Evolutionary conservation across 1,140 invertebrate species (phyloP), one percentile per base, ranked within the genome.

Genomic region (Choristoneura fumiferana): DNA sequence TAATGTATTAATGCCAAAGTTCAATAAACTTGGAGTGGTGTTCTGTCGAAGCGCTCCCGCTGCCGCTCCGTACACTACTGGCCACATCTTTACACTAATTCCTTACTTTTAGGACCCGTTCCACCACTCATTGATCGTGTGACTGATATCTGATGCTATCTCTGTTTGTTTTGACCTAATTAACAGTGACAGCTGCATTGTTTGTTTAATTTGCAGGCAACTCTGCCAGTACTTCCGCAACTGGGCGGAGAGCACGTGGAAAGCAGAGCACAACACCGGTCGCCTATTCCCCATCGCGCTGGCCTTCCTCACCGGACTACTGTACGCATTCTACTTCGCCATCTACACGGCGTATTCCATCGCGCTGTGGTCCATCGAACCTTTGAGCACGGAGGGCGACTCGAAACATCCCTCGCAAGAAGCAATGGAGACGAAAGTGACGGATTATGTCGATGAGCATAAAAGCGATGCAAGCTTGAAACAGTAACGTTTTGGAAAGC

Each of bases 361-460:
- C 0, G 61, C 72, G 4, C 54, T 78, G 57, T 86, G 83, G 83
- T 63, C 78, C 37, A 57, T 81, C 0, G 79, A 79, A 56, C 79
- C 83, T 12, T 69, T 80, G 1, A 59, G 65, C 55, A 39, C 43
- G 4, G 75, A 77, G n/a, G n/a, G n/a, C 0, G n/a, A 4, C 67
- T 70, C 9, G 69, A 73, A 5, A 60, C 43, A n/a, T 14, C 38
- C 22, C 61, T 38, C 37, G 4, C 34, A 29, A 29, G 22, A 29
- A 6, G 22, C 22, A 29, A 29, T 29, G 14, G 33, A 35, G 33
- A 17, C 33, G 8, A 18, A 35, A 33, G 33, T 54, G 8, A 56
- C 37, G 54, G 54, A 49, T 9, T 58, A 77, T 6, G 62, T 66
- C 0, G 57, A 40, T 8, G 37, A n/a, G 55, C 68, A 63, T 43